Evolutionary conservation across 2,888 invertebrate genomes (phyloP), one percentile per base, ranked within the genome.

Genomic region (Diarsia mendica): DNA sequence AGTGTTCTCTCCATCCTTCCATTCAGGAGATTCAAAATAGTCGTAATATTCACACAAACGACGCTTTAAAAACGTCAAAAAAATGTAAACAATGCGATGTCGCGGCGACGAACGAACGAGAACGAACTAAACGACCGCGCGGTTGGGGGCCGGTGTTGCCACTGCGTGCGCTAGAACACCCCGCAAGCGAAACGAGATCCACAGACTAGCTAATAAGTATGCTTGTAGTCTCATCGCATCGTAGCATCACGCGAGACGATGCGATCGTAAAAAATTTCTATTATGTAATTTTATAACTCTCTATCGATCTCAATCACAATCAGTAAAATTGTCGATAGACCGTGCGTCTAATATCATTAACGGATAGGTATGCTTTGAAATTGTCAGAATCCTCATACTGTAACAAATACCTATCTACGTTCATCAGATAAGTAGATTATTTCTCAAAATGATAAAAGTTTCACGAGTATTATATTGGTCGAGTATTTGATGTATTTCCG

Each of bases 1-100:
- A 96, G 92, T 79, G 96, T 96, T 93, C 92, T 96, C 90, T 96
- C 96, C 96, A 96, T 96, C 83, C 89, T 94, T 94, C 93, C 95
- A 96, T 95, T 95, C 94, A 95, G 89, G 87, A 80, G 77, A 86
- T 85, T 79, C 81, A 76, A 85, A 90, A 88, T 90, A 89, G 88
- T 88, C 82, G 85, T 86, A 88, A 87, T 85, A 88, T 85, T 82
- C 88, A 87, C 88, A 87, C 80, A 84, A 86, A 85, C 87, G 86
- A 90, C 87, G 82, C 89, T 90, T 78, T 86, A 82, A 80, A 86
- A 91, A 91, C 93, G 93, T 94, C 93, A 94, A 93, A 94, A 93
- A 94, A 93, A 94, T 93, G 95, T 96, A 96, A 96, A 96, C 96
- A 96, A 96, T 92, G 92, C 92, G 88, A 90, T 90, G 85, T 90